Base-by-base conservation (phyloP, 2,113 vertebrate species). In the Marcusenius ussheri region DNA sequence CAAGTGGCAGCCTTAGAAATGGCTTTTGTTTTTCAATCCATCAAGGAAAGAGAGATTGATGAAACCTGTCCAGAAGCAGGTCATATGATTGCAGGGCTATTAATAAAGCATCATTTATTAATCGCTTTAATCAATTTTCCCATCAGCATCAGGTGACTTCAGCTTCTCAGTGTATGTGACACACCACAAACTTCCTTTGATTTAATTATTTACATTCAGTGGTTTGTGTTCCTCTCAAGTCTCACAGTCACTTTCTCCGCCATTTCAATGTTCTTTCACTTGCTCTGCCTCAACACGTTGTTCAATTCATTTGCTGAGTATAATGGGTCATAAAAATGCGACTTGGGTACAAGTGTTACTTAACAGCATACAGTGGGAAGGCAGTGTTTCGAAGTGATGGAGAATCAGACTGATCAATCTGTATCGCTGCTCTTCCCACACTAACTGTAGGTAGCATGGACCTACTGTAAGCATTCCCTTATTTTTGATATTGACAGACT, bases 51-150 rank as follows among this genome's bases (percentile, higher is more conserved):
- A 91, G 91, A 94, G 93, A 95, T 94, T 89, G 93, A 94, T 95
- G 92, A 90, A 92, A 90, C 89, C 91, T 92, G 93, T 93, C 93
- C 58, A 87, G 91, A 93, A 90, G 92, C 93, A 96, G 93, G 94
- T 95, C 94, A 95, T 95, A 93, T 94, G 94, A 95, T 96, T 94
- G 95, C 88, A 88, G 91, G 51, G 90, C 91, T 92, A 94, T 95
- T 95, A 94, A 95, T 94, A 94, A 95, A 95, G 94, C 94, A 94
- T 95, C 90, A 91, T 92, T 95, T 93, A 95, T 95, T 95, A 95
- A 93, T 92, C 92, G 90, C 49, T 91, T 85, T 90, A 92, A 95
- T 94, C 94, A 94, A 94, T 94, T 91, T 77, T 47, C 93, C 83
- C 92, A 92, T 93, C 93, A 91, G 91, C 92, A 93, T 93, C 91